Evolutionary conservation across 1,140 invertebrate genomes (phyloP), one percentile per base, ranked within the genome.

Genomic region (Venustaconcha ellipsiformis): DNA sequence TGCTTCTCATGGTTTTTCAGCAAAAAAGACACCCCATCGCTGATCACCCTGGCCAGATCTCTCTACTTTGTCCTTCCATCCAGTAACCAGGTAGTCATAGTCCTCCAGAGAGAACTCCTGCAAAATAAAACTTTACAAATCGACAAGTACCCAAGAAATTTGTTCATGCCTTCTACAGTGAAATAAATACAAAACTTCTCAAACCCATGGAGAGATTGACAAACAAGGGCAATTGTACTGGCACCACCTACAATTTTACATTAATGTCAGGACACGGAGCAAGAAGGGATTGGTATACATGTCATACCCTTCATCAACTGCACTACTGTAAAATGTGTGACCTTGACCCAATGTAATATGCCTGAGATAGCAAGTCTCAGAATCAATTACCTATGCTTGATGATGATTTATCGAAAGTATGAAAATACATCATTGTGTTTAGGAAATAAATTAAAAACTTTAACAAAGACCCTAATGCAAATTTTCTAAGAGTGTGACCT

Each of bases 11-110:
- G 81, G 80, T 78, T 89, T 89, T 66, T 87, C 84, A n/a, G 80
- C 88, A 76, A 86, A 86, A 78, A 92, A 92, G 11, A 91, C 83
- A 14, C 92, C 92, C 92, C 92, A 92, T 66, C 88, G 87, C 82
- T 92, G 92, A 81, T 92, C 91, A 14, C 92, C 91, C 23, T 82
- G 83, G 37, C 60, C 74, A 66, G 90, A 91, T 60, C 92, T 84
- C 20, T 83, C 80, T n/a, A 92, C 65, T 78, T 92, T 93, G 14
- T 89, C 87, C 69, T 90, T 88, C 92, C 92, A 93, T 17, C 92
- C 92, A 57, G 89, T 82, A 15, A 92, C 86, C 69, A 92, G 89
- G 66, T 91, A 87, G 17, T 90, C 74, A 76, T 89, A 92, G 77
- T 92, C 92, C 59, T 89, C 82, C 62, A 81, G 73, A 59, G 80